A percentile compares a stretch with the other conserved stretches of the same genome.
phyloP scores from a whole-genome alignment of 2,113 vertebrate species.

The Telmatochromis brachygnathus region DNA sequence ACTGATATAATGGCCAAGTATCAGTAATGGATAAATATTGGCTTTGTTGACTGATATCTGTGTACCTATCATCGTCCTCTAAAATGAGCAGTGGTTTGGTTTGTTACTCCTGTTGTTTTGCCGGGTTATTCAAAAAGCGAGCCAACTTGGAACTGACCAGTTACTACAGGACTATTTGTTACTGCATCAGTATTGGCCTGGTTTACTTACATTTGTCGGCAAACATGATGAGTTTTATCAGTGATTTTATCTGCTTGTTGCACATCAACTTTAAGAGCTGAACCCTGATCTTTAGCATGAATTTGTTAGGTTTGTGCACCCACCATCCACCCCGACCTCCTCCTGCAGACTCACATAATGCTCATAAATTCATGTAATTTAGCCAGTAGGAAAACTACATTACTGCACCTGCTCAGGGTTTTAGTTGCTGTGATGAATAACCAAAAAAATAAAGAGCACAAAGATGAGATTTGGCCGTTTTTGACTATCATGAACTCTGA shows the following conservation, averaged over 20 bases:
- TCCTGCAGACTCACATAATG: background rate
- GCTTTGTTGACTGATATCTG: background rate
- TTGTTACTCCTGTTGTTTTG: background rate
- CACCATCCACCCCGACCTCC: background rate
- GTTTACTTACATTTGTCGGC: background rate
- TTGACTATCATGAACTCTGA: background rate
- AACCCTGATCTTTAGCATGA: background rate
- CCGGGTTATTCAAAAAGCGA: background rate
- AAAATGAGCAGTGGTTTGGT: background rate
- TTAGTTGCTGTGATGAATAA: background rate
- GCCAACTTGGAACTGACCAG: background rate
- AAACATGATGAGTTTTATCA: background rate
- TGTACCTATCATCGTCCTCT: background rate
- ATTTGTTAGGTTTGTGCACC: background rate
- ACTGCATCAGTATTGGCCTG: background rate
- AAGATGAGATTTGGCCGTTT: background rate
- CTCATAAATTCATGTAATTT: background rate
- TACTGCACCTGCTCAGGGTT: background rate
- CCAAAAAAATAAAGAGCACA: background rate
- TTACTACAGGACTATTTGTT: background rate
- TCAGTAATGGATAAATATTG: background rate
- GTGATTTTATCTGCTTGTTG: background rate
- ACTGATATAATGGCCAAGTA: background rate
- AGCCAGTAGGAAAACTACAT: background rate
- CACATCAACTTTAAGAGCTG: background rate